These are phyloP conservation scores for Acrocephalus scirpaceus DNA, from an alignment of 2,797 vertebrate species.

Conservation along the genomic window DNA sequence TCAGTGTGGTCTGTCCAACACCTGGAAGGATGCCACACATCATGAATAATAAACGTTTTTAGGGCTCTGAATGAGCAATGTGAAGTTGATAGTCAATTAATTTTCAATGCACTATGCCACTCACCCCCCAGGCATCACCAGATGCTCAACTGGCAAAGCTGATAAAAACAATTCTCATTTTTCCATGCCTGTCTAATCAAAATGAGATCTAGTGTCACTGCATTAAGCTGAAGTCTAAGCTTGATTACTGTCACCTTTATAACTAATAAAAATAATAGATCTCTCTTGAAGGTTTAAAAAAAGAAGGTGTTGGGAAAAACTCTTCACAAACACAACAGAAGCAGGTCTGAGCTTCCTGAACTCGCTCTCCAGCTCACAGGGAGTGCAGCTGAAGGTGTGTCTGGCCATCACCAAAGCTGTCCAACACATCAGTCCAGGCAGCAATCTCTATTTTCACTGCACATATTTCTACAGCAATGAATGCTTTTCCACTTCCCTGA, in stretches of 20 bases:
- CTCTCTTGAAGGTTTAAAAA: background rate
- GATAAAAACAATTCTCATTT: background rate
- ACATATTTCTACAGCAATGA: background rate
- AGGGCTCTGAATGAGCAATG: background rate
- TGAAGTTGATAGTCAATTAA: conserved; percentile 31
- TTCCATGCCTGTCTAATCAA: background rate
- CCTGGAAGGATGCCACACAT: background rate
- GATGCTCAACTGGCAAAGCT: conserved; percentile 26
- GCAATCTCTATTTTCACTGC: background rate
- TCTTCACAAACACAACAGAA: background rate
- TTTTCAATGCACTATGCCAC: background rate
- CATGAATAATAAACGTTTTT: background rate
- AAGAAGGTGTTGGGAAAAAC: background rate
- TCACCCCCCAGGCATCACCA: conserved; percentile 14
- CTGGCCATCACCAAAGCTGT: background rate
- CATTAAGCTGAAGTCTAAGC: background rate
- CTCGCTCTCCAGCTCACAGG: background rate
- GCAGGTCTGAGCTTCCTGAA: background rate
- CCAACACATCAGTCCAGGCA: background rate
- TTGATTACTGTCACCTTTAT: background rate
- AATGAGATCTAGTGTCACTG: background rate
- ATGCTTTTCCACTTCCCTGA: background rate
- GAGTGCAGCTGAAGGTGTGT: background rate
- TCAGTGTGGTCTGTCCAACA: background rate
- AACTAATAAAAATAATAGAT: background rate